Conservation (phyloP, 2,113 vertebrate genomes). For the Sinocyclocheilus rhinocerous region DNA sequence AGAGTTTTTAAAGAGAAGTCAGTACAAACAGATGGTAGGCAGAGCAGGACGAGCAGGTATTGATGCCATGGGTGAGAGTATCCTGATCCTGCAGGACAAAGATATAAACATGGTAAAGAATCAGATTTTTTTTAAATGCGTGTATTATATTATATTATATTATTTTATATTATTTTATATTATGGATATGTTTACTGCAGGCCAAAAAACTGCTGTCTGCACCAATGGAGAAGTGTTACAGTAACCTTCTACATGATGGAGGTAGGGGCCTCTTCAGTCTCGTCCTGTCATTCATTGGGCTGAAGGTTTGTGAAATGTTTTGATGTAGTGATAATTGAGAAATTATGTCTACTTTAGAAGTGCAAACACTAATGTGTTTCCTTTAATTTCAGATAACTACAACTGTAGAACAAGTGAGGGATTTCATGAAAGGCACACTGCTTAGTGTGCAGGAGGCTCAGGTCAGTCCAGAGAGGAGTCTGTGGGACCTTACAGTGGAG, state of each 20-base stretch:
- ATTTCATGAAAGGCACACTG: slow-evolving; percentile 83
- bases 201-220: slow-evolving; percentile 79
- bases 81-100: slow-evolving; percentile 90
- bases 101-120: slow-evolving; percentile 81
- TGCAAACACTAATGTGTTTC: not conserved
- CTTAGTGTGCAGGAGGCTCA: slow-evolving; percentile 83
- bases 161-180: no score
- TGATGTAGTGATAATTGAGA: not conserved
- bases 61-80: slow-evolving; percentile 88
- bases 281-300: slow-evolving; percentile 88
- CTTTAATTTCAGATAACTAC: slow-evolving; percentile 77
- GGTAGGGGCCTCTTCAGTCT: slow-evolving; percentile 83
- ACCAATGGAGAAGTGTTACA: slow-evolving; percentile 89
- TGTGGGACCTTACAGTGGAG: slow-evolving; percentile 75
- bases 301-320: slow-evolving; percentile 79
- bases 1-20: slow-evolving; percentile 89
- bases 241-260: slow-evolving; percentile 81
- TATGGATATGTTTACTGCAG: slow-evolving; percentile 65
- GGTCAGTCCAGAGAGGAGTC: slow-evolving; percentile 76
- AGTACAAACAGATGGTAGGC: slow-evolving; percentile 97
- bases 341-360: not conserved
- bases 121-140: not conserved
- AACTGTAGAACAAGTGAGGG: slow-evolving; percentile 73
- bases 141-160: not conserved
- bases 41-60: slow-evolving; percentile 94